A percentile compares a stretch with the other conserved stretches of the same genome.
phyloP scores from a whole-genome alignment of 2,797 vertebrate species.

The Leptodactylus fallax region DNA sequence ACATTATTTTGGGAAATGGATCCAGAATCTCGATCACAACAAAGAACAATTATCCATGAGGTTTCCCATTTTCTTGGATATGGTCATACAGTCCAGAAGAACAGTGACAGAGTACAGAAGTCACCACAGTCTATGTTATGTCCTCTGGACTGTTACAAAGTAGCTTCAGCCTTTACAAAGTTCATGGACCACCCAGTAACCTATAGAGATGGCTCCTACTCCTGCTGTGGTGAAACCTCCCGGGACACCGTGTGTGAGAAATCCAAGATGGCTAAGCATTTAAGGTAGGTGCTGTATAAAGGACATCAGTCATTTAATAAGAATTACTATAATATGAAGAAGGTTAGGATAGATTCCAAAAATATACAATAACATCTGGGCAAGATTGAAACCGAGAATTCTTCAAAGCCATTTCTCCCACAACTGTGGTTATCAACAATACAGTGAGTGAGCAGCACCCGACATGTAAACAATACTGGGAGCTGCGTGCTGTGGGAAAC shows the following conservation, averaged over 20 bases:
- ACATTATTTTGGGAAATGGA: background rate
- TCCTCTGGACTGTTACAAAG: background rate
- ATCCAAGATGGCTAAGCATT: background rate
- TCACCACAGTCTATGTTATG: background rate
- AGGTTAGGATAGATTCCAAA: too few relatives aligned
- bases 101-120: background rate
- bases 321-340: too few relatives aligned
- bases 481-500: too few relatives aligned
- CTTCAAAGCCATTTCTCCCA: too few relatives aligned
- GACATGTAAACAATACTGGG: too few relatives aligned
- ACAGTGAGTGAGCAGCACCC: too few relatives aligned
- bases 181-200: background rate
- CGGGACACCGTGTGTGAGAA: slow-evolving; percentile 27
- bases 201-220: slow-evolving; percentile 1
- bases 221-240: slow-evolving; percentile 38
- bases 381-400: too few relatives aligned
- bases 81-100: background rate
- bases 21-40: background rate
- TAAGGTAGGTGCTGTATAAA: background rate
- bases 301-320: too few relatives aligned
- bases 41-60: background rate
- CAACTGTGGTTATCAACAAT: too few relatives aligned
- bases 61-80: slow-evolving; percentile 1
- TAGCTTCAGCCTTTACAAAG: background rate
- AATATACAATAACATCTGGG: too few relatives aligned